phyloP scores from a whole-genome alignment of 92 coral and sea anemone genomes.

The Blastomussa wellsi region DNA sequence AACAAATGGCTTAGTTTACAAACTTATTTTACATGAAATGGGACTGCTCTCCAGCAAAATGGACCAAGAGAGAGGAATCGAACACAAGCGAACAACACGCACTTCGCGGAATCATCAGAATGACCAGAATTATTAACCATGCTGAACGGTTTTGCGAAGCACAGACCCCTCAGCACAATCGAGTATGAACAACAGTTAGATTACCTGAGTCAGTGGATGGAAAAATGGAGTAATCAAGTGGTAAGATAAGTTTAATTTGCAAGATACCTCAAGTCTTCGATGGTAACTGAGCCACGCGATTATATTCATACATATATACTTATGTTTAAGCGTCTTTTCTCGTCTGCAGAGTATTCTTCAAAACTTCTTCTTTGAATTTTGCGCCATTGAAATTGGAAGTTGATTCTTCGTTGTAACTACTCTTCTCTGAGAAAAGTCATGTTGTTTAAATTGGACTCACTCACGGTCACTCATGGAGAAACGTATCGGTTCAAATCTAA shows the following conservation, averaged over 20 bases:
- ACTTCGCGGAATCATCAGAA: constrained; percentile 1
- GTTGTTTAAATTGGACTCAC: neutral
- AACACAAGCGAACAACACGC: constrained; percentile 2
- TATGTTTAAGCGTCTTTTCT: constrained; percentile 15
- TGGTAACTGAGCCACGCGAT: neutral
- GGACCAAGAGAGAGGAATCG: constrained; percentile 4
- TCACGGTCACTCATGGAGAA: too few species aligned
- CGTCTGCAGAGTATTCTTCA: neutral
- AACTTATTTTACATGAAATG: neutral
- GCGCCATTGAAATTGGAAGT: neutral
- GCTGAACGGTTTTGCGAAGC: constrained; percentile 70
- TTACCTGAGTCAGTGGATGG: constrained; percentile 91
- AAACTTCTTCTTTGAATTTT: neutral
- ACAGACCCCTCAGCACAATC: constrained; percentile 81
- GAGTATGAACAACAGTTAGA: constrained; percentile 95
- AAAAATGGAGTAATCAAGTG: constrained; percentile 86
- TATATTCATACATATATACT: constrained; percentile 9
- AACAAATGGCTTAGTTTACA: neutral
- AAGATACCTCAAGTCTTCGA: neutral
- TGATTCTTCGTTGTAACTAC: neutral
- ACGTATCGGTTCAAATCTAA: too few species aligned
- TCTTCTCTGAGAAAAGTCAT: constrained; percentile 1
- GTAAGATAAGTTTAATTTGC: constrained; percentile 45
- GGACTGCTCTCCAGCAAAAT: neutral
- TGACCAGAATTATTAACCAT: constrained; percentile 7